Evolutionary conservation across 2,888 invertebrate species (phyloP).

Genomic region (Polymixis lichenea): DNA sequence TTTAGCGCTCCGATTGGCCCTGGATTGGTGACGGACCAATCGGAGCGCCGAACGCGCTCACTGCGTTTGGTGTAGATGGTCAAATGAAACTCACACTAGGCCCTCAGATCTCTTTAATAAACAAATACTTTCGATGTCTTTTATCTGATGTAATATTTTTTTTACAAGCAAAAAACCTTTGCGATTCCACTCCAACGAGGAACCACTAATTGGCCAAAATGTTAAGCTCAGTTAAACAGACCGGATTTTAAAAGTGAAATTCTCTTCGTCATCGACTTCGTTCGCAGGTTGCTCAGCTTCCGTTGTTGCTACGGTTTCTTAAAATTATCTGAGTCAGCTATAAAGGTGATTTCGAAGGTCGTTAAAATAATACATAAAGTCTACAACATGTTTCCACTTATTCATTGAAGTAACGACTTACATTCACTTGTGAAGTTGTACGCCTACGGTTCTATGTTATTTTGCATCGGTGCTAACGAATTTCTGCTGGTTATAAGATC

Average conservation of each 20-base stretch:
- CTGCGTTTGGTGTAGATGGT: too few relatives aligned
- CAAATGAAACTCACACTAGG: too few relatives aligned
- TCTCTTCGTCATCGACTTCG: constrained; percentile 45
- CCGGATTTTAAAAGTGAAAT: constrained; percentile 69
- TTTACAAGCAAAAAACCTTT: constrained; percentile 10
- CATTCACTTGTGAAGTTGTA: constrained; percentile 22
- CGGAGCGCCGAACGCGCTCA: too few relatives aligned
- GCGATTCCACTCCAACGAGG: constrained; percentile 20
- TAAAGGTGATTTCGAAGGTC: constrained; percentile 45
- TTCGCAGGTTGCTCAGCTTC: constrained; percentile 45
- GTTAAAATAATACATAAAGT: constrained; percentile 29
- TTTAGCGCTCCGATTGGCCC: too few relatives aligned
- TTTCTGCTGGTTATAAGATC: neutral
- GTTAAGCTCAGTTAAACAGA: constrained; percentile 40
- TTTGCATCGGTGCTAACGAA: constrained; percentile 1
- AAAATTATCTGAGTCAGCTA: constrained; percentile 64
- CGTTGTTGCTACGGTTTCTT: constrained; percentile 47
- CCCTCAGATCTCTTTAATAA: neutral
- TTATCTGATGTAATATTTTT: constrained; percentile 5
- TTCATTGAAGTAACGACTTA: constrained; percentile 25
- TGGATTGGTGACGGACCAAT: too few relatives aligned
- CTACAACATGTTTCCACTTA: constrained; percentile 10
- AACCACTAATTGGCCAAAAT: constrained; percentile 39
- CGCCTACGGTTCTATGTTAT: neutral
- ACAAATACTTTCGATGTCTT: constrained; percentile 26